Percentiles rank a stretch among this genome's conserved stretches.
These are phyloP conservation scores for Hylaea fasciaria DNA, from an alignment of 2,888 invertebrate genomes.

Conservation along the genomic window DNA sequence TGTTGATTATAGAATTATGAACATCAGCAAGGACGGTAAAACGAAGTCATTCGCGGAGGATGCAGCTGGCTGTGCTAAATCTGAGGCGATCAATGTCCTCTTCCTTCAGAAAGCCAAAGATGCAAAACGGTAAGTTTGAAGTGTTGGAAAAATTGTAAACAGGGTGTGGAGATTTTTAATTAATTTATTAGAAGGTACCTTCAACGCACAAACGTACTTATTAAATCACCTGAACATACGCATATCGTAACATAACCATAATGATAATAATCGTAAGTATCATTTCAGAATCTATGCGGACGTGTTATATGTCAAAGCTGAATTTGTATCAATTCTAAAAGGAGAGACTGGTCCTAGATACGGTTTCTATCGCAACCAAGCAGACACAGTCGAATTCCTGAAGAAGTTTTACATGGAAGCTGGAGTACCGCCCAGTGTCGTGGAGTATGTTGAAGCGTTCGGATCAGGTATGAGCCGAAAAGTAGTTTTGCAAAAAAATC, in stretches of 20 bases:
- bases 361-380: conserved; percentile 48
- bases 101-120: conserved; percentile 86
- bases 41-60: conserved; percentile 93
- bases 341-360: conserved; percentile 42
- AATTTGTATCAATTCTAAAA: conserved; percentile 37
- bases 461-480: conserved; percentile 80
- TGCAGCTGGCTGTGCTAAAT: conserved; percentile 88
- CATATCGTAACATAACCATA: no score
- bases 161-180: no score
- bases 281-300: conserved; percentile 54
- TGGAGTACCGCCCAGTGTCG: conserved; percentile 79
- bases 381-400: conserved; percentile 46
- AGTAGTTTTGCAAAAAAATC: not conserved
- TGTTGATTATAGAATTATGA: conserved; percentile 43
- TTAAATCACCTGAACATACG: no score
- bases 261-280: not conserved
- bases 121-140: conserved; percentile 16
- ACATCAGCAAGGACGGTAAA: conserved; percentile 89
- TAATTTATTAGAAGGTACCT: no score
- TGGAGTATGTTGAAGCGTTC: conserved; percentile 88
- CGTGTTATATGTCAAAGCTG: conserved; percentile 49
- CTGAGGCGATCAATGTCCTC: conserved; percentile 88
- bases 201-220: no score
- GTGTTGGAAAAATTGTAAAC: not conserved
- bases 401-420: conserved; percentile 82